Evolutionary conservation across 2,797 vertebrate genomes (phyloP).

Genomic region (Spinus pinus): DNA sequence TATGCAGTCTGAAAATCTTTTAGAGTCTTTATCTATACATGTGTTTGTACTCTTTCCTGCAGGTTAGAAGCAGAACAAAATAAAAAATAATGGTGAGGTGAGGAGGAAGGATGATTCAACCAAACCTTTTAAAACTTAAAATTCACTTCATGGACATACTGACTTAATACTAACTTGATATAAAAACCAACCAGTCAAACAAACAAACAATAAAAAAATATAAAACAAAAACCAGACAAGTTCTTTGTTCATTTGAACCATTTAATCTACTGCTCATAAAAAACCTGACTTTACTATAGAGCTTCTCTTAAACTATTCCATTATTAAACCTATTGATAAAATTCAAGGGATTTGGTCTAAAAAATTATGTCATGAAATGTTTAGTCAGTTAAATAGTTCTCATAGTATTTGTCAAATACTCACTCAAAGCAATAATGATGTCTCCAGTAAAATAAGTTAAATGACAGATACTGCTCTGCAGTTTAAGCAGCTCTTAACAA

Average conservation of each 20-base stretch:
- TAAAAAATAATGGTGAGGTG: not conserved
- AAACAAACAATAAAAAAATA: not conserved
- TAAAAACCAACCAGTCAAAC: not conserved
- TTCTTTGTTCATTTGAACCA: not conserved
- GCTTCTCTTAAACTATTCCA: not conserved
- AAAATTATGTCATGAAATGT: not conserved
- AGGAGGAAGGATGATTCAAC: not conserved
- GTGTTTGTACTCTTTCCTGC: not conserved
- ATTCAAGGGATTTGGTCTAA: not conserved
- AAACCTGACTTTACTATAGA: not conserved
- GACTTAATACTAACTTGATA: not conserved
- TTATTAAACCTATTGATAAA: not conserved
- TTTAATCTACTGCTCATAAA: not conserved
- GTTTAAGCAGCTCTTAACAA: not conserved
- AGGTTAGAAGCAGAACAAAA: not conserved
- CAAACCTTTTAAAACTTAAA: not conserved
- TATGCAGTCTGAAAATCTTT: not conserved
- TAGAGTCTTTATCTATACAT: not conserved
- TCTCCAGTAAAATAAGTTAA: not conserved
- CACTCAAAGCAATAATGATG: not conserved
- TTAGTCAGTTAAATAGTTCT: not conserved
- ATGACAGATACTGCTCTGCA: not conserved
- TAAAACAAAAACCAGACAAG: rapidly evolving
- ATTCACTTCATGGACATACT: not conserved
- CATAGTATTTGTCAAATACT: not conserved